A percentile compares a stretch with the other conserved stretches of the same genome.
These are phyloP conservation scores for Maconellicoccus hirsutus DNA, from an alignment of 1,140 invertebrate species.

Conservation along the genomic window DNA sequence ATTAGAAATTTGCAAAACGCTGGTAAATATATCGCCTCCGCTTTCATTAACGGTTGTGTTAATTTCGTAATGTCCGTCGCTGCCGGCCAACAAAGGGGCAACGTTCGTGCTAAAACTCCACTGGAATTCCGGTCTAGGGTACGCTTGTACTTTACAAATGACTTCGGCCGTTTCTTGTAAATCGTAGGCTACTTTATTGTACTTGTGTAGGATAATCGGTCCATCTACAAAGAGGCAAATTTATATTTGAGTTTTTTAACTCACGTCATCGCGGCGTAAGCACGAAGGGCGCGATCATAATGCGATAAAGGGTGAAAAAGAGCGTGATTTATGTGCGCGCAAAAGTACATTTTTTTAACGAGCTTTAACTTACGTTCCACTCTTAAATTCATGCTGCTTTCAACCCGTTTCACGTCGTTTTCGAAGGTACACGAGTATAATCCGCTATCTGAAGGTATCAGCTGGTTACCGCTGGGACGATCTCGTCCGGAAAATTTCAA, in stretches of 20 bases:
- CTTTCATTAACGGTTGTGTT: constrained; percentile 65
- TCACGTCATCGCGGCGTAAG: no score
- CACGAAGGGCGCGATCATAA: no score
- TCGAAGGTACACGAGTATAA: constrained; percentile 77
- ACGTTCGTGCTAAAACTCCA: constrained; percentile 70
- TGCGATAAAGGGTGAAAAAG: no score
- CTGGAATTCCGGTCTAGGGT: constrained; percentile 81
- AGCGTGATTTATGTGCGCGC: neutral
- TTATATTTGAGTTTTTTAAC: no score
- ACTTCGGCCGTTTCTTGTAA: constrained; percentile 70
- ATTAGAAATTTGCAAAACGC: constrained; percentile 56
- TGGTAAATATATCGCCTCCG: constrained; percentile 64
- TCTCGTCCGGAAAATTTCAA: constrained; percentile 65
- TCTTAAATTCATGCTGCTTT: constrained; percentile 75
- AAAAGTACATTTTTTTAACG: no score
- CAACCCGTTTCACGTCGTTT: constrained; percentile 74
- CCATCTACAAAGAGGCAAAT: constrained; percentile 47
- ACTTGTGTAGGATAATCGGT: constrained; percentile 69
- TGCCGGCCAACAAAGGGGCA: constrained; percentile 54
- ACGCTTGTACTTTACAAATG: constrained; percentile 77
- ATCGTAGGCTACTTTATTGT: constrained; percentile 81
- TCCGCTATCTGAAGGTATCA: constrained; percentile 71
- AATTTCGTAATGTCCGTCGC: constrained; percentile 75
- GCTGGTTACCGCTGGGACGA: constrained; percentile 56
- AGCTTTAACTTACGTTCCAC: constrained; percentile 76